Conservation (phyloP, 2,888 invertebrate species). For the Eupsilia transversa region DNA sequence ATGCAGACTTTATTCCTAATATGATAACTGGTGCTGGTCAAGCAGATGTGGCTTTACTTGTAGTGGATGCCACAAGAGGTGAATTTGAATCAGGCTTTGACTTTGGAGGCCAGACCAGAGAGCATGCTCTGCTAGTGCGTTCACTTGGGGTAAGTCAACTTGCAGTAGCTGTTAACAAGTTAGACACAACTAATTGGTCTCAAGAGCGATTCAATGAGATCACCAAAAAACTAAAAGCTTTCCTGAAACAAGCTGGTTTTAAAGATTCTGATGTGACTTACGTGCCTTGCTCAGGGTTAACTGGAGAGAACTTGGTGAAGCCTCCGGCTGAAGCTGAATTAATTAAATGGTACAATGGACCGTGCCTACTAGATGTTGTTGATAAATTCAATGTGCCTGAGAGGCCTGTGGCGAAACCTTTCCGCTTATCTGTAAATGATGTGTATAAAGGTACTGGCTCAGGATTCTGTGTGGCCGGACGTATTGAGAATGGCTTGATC, state of each 20-base stretch:
- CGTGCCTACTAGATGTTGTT: constrained; percentile 95
- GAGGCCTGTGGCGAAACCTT: constrained; percentile 96
- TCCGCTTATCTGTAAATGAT: constrained; percentile 98
- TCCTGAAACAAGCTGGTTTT: constrained; percentile 97
- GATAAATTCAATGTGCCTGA: constrained; percentile 96
- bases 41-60: constrained; percentile 98
- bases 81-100: constrained; percentile 99
- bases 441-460: constrained; percentile 98
- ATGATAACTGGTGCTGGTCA: constrained; percentile 99
- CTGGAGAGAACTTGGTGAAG: constrained; percentile 97
- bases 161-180: constrained; percentile 98
- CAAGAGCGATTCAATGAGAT: constrained; percentile 97
- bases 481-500: constrained; percentile 97
- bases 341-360: constrained; percentile 95
- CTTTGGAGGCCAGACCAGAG: constrained; percentile 98
- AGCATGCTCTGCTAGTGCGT: constrained; percentile 98
- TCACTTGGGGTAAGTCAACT: constrained; percentile 97
- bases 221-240: constrained; percentile 93
- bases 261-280: constrained; percentile 96
- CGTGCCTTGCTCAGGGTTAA: constrained; percentile 99
- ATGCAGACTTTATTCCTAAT: constrained; percentile 99
- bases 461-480: constrained; percentile 97
- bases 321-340: constrained; percentile 92
- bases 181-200: constrained; percentile 99
- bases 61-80: constrained; percentile 98